Conservation (phyloP, 2,797 vertebrate genomes). For the Danio kyathit region DNA sequence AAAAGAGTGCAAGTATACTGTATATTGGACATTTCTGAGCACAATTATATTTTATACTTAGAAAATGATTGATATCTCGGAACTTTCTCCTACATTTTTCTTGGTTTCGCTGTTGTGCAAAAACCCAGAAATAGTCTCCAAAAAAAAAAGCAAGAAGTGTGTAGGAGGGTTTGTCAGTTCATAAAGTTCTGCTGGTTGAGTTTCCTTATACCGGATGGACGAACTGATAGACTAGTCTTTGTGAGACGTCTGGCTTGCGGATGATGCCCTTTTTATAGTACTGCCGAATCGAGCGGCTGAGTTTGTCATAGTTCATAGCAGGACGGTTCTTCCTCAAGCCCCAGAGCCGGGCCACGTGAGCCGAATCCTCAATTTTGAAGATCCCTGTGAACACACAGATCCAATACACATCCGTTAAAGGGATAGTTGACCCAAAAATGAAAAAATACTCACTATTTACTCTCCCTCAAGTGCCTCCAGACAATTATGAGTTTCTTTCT, state of each 20-base stretch:
- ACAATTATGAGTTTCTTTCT: no score
- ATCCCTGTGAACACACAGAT: slow-evolving; percentile 80
- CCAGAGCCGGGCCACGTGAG: slow-evolving; percentile 96
- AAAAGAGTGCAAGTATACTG: slow-evolving; percentile 31
- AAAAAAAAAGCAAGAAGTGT: slow-evolving; percentile 5
- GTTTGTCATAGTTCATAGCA: slow-evolving; percentile 99
- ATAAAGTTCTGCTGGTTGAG: slow-evolving; percentile 44
- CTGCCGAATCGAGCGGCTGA: slow-evolving; percentile 98
- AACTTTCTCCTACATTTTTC: background rate
- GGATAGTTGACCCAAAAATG: no score
- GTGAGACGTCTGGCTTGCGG: slow-evolving; percentile 95
- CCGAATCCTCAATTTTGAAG: slow-evolving; percentile 98
- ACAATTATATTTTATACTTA: slow-evolving; percentile 5
- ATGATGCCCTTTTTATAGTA: slow-evolving; percentile 99
- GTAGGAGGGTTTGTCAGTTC: slow-evolving; percentile 68
- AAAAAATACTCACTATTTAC: no score
- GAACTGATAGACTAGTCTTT: slow-evolving; percentile 98
- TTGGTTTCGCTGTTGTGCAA: background rate
- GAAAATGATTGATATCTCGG: background rate
- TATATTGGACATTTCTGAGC: background rate
- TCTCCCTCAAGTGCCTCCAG: no score
- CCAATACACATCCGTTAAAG: background rate
- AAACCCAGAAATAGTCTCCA: slow-evolving; percentile 57
- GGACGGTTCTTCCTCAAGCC: slow-evolving; percentile 97
- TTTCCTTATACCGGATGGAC: slow-evolving; percentile 90